phyloP scores from a whole-genome alignment of 2,888 invertebrate genomes.

The Stomorhina lunata region DNA sequence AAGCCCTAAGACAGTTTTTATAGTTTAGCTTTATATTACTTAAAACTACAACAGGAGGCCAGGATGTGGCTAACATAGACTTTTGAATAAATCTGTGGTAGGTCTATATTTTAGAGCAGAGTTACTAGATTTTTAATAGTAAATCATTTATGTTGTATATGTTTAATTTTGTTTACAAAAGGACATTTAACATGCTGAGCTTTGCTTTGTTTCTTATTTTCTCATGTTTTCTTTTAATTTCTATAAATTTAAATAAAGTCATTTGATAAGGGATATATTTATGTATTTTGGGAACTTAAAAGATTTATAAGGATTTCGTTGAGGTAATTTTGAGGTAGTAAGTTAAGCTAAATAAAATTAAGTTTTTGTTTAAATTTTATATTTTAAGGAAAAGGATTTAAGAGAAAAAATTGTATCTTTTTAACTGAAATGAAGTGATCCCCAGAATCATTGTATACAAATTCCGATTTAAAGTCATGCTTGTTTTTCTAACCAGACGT shows the following conservation, averaged over 20 bases:
- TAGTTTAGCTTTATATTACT: slow-evolving; percentile 15
- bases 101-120: neutral
- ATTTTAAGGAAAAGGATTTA: no score
- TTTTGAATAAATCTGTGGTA: slow-evolving; percentile 15
- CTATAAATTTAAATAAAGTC: neutral
- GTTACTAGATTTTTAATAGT: neutral
- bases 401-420: no score
- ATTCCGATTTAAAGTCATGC: no score
- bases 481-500: no score
- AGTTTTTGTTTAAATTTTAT: no score
- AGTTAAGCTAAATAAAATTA: no score
- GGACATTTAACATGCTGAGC: slow-evolving; percentile 52
- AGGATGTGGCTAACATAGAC: slow-evolving; percentile 16
- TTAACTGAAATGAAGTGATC: no score
- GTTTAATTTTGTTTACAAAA: slow-evolving; percentile 10
- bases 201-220: neutral
- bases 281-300: no score
- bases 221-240: slow-evolving; percentile 1
- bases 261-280: neutral
- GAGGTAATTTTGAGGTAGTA: no score
- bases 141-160: neutral
- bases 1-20: slow-evolving; percentile 14
- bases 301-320: no score
- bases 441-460: no score
- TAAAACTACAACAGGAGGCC: neutral